These are phyloP conservation scores for Cartodere bifasciata DNA, from an alignment of 2,888 invertebrate genomes.

Conservation along the genomic window DNA sequence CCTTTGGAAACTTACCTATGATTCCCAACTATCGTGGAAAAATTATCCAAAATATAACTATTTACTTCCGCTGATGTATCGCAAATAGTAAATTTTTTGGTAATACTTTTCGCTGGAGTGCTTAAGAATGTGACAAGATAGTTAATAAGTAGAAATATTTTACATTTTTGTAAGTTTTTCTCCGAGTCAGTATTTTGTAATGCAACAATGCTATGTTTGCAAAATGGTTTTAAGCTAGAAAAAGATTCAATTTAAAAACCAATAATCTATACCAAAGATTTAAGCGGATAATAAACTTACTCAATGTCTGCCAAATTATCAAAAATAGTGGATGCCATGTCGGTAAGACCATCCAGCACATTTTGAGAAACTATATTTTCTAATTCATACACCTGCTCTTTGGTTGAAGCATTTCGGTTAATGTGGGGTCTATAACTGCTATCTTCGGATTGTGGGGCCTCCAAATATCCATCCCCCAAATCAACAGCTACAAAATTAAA, in stretches of 20 bases:
- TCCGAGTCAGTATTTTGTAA: constrained; percentile 8
- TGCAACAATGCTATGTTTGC: constrained; percentile 5
- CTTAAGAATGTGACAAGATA: constrained; percentile 25
- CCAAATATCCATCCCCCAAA: not conserved
- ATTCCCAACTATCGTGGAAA: constrained; percentile 17
- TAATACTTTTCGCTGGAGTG: constrained; percentile 21
- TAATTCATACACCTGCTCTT: constrained; percentile 38
- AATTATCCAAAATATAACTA: constrained; percentile 25
- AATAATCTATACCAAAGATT: constrained; percentile 1
- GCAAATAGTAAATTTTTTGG: constrained; percentile 24
- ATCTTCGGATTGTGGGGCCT: too few species aligned
- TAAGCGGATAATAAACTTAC: constrained; percentile 9
- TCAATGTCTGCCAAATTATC: constrained; percentile 12
- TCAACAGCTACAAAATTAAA: too few species aligned
- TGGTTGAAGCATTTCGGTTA: constrained; percentile 35
- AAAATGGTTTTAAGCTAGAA: constrained; percentile 20
- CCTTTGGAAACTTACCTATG: constrained; percentile 19
- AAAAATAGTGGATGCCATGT: constrained; percentile 19
- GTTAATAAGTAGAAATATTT: constrained; percentile 27
- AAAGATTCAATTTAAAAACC: constrained; percentile 7
- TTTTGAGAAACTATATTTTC: constrained; percentile 35
- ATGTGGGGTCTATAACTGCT: constrained; percentile 39
- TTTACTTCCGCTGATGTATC: constrained; percentile 24
- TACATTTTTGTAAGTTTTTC: constrained; percentile 19
- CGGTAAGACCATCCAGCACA: constrained; percentile 29